These are phyloP conservation scores for Exaiptasia diaphana DNA, from an alignment of 64 coral and sea anemone genomes.

Conservation along the genomic window DNA sequence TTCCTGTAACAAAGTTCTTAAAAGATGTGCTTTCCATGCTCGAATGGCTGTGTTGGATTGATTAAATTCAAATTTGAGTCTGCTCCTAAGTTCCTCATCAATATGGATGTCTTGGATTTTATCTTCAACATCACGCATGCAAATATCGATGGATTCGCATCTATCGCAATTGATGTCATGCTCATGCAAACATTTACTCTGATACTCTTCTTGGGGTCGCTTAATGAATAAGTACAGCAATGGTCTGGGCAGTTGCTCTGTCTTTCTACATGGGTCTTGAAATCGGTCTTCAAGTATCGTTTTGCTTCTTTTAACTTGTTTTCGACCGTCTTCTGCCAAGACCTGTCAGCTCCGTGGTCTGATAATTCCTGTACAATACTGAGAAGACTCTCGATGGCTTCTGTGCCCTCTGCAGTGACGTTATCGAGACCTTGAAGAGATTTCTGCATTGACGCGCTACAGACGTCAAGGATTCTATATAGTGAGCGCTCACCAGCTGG, in stretches of 20 bases:
- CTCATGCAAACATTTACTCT: conserved; percentile 5
- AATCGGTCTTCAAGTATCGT: background rate
- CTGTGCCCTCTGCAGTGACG: background rate
- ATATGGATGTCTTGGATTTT: conserved; percentile 10
- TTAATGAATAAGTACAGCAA: conserved; percentile 15
- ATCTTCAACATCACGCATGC: background rate
- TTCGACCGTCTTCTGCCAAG: background rate
- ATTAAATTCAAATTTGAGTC: conserved; percentile 33
- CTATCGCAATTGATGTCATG: conserved; percentile 8
- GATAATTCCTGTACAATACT: background rate
- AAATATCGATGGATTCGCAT: background rate
- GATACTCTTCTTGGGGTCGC: conserved; percentile 16
- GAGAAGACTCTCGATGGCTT: conserved; percentile 2
- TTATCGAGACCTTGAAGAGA: background rate
- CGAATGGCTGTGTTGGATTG: conserved; percentile 6
- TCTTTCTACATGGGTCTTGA: background rate
- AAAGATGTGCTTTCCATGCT: conserved; percentile 38
- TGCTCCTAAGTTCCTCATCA: conserved; percentile 12
- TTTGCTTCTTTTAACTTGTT: background rate
- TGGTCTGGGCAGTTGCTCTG: conserved; percentile 12
- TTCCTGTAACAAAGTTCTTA: conserved; percentile 25
- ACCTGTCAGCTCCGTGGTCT: conserved; percentile 26
- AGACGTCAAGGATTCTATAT: conserved; percentile 50
- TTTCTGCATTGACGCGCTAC: background rate
- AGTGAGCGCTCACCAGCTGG: conserved; percentile 51